Conservation (phyloP, 2,113 vertebrate species). For the Dendrocopos noguchii region DNA sequence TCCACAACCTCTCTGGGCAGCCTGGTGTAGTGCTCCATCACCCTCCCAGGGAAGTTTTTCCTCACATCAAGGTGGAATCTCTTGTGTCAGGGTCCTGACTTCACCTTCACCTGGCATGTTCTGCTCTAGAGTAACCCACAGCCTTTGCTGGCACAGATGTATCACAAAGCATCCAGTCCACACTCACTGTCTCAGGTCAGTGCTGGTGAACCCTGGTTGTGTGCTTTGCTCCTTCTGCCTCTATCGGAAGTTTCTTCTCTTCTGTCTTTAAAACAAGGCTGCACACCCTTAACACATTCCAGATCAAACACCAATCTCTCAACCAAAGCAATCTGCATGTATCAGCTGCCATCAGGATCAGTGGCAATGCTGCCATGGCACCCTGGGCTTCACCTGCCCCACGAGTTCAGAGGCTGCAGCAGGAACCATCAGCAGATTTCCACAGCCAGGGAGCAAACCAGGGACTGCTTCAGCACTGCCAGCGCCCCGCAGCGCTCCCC, state of each 20-base stretch:
- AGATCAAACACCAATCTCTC: slow-evolving; percentile 48
- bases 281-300: background rate
- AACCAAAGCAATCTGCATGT: slow-evolving; percentile 26
- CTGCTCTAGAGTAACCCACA: background rate
- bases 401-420: slow-evolving; percentile 14
- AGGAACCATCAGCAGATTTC: slow-evolving; percentile 41
- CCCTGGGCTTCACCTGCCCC: slow-evolving; percentile 1
- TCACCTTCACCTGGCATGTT: background rate
- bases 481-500: slow-evolving; percentile 46
- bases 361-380: background rate
- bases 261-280: background rate
- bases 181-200: accelerated
- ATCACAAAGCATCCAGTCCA: background rate
- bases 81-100: too few relatives aligned
- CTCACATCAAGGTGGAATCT: too few relatives aligned
- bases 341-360: slow-evolving; percentile 11
- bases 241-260: background rate
- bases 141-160: accelerated
- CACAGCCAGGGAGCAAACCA: slow-evolving; percentile 2
- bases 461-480: slow-evolving; percentile 63
- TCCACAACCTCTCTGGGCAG: too few relatives aligned
- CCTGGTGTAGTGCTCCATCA: too few relatives aligned
- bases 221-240: background rate
- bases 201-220: accelerated
- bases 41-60: too few relatives aligned